Base-by-base conservation (phyloP, 92 coral and sea anemone species). In the Phymanthus crucifer region DNA sequence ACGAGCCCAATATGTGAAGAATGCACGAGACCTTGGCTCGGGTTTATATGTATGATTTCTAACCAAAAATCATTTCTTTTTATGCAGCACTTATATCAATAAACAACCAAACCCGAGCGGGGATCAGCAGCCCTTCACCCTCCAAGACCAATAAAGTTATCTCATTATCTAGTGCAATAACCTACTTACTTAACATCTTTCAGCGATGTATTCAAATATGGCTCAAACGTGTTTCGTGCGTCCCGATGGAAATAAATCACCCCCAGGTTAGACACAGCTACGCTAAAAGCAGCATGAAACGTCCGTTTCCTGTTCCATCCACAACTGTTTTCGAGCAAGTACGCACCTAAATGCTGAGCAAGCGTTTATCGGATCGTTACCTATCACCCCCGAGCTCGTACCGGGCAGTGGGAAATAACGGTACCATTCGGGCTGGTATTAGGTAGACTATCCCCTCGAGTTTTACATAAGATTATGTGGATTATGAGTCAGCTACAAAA, bases 271-370 rank as follows among this genome's bases (percentile, higher is more conserved):
- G 86, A 31, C 66, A 31, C 76, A 31, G 80, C 70, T 57, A 65
- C 46, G 70, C 65, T 33, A 61, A 54, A 57, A 86, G 31, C 97
- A 93, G 97, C 97, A 35, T 83, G 97, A 74, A 77, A 66, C 89
- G 89, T 91, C 97, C 94, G 97, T 64, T 93, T 93, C 97, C 94
- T 85, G 81, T 77, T 34, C 50, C 52, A 61, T 77, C 72, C 72
- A 64, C 48, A 34, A 65, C 81, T 61, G 81, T 64, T 77, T 71
- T 77, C 35, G 50, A 77, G 37, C 38, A 36, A 23, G 47, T 61
- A 69, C 73, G n/a, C 35, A 61, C 24, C 71, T 16, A 32, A 40
- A 52, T 33, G 79, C 34, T 33, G n/a, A 33, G 32, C 70, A 38
- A 77, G 48, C 46, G 72, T 64, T n/a, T 36, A 35, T 57, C 34